Percentiles rank a stretch among this genome's conserved stretches.
Evolutionary conservation across 37 sponge, comb jelly and placozoan species (phyloP).

Genomic region (Amphimedon queenslandica): DNA sequence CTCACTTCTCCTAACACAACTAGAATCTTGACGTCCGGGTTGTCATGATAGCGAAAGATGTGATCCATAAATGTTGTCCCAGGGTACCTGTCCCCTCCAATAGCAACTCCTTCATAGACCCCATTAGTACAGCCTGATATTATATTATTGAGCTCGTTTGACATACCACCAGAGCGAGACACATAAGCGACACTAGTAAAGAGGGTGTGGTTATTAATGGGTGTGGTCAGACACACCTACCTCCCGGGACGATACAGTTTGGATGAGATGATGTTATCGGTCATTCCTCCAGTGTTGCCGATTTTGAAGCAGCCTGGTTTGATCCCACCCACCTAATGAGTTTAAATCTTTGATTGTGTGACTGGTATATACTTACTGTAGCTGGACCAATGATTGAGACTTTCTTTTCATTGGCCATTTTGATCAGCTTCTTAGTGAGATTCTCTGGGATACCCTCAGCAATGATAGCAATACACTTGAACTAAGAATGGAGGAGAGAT

Average conservation of each 20-base stretch:
- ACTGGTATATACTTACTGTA: slow-evolving; percentile 52
- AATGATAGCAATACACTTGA: slow-evolving; percentile 85
- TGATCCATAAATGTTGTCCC: slow-evolving; percentile 92
- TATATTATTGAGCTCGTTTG: slow-evolving; percentile 97
- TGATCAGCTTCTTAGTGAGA: slow-evolving; percentile 80
- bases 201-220: neutral
- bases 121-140: slow-evolving; percentile 82
- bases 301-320: slow-evolving; percentile 99
- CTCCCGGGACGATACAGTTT: slow-evolving; percentile 95
- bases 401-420: slow-evolving; percentile 64
- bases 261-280: slow-evolving; percentile 90
- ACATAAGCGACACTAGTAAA: slow-evolving; percentile 95
- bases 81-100: slow-evolving; percentile 98
- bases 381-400: slow-evolving; percentile 95
- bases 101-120: slow-evolving; percentile 97
- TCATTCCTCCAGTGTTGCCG: slow-evolving; percentile 98
- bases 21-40: slow-evolving; percentile 86
- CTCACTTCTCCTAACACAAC: slow-evolving; percentile 94
- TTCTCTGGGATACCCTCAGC: slow-evolving; percentile 99
- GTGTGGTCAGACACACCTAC: slow-evolving; percentile 28
- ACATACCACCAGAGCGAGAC: slow-evolving; percentile 97
- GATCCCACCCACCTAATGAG: slow-evolving; percentile 83
- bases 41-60: slow-evolving; percentile 82
- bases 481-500: slow-evolving; percentile 26
- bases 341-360: neutral